phyloP scores from a whole-genome alignment of 1,140 invertebrate species.

The Calephelis nemesis region DNA sequence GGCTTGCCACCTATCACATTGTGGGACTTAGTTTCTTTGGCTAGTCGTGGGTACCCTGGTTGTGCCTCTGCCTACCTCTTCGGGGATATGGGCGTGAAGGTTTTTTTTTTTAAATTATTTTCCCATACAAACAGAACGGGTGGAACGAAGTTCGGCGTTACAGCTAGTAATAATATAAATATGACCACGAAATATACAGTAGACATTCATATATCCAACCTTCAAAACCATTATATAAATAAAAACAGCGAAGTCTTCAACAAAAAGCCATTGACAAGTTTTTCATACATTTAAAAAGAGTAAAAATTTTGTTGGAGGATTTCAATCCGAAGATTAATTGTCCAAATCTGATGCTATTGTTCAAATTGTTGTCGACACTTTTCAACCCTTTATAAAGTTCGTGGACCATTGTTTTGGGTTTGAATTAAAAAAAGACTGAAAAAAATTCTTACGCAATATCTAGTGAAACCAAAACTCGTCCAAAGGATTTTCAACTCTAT shows the following conservation, averaged over 20 bases:
- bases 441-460: conserved; percentile 50
- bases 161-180: too few species aligned
- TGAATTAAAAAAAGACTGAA: conserved; percentile 61
- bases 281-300: conserved; percentile 17
- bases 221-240: not conserved
- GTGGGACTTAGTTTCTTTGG: too few species aligned
- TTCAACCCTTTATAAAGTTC: conserved; percentile 62
- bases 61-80: too few species aligned
- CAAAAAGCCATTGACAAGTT: conserved; percentile 8
- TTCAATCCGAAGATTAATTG: conserved; percentile 65
- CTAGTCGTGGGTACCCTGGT: too few species aligned
- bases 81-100: too few species aligned
- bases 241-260: not conserved
- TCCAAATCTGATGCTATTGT: conserved; percentile 59
- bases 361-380: conserved; percentile 51
- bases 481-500: conserved; percentile 20
- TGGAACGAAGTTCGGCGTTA: too few species aligned
- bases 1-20: too few species aligned
- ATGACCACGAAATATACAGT: too few species aligned
- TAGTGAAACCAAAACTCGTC: conserved; percentile 17
- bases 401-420: conserved; percentile 60
- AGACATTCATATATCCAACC: too few species aligned
- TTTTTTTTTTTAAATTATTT: too few species aligned
- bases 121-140: too few species aligned
- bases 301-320: conserved; percentile 28